Conservation (phyloP, 2,888 invertebrate species). For the Odontocerum albicorne region DNA sequence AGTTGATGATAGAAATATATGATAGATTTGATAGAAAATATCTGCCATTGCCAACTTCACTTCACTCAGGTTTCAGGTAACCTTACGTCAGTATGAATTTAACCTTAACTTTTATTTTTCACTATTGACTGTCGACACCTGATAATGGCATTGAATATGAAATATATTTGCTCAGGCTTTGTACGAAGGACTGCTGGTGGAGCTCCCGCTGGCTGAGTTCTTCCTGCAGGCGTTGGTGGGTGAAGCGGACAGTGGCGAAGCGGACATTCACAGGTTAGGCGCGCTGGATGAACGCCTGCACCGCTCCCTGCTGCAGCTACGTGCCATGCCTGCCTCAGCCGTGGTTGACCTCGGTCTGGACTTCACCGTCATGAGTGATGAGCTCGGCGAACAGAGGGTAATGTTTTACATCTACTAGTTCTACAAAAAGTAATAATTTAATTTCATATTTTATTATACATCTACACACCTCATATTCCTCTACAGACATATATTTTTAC, state of each 20-base stretch:
- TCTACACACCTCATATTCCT: too few species aligned
- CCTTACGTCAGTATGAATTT: too few species aligned
- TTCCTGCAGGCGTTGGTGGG: slow-evolving; percentile 66
- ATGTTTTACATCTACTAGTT: too few species aligned
- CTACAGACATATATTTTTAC: too few species aligned
- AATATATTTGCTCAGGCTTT: slow-evolving; percentile 65
- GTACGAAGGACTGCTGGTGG: slow-evolving; percentile 93
- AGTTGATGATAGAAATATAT: too few species aligned
- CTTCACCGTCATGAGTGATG: slow-evolving; percentile 89
- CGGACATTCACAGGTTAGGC: slow-evolving; percentile 90
- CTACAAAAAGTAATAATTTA: too few species aligned
- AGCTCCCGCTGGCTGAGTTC: slow-evolving; percentile 94
- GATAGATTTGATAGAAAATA: not conserved
- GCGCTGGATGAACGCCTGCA: slow-evolving; percentile 92
- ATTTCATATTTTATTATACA: too few species aligned
- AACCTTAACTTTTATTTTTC: too few species aligned
- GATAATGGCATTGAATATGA: not conserved
- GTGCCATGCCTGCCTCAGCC: slow-evolving; percentile 79
- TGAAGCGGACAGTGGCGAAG: slow-evolving; percentile 56
- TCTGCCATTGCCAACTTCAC: too few species aligned
- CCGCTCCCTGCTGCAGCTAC: slow-evolving; percentile 84
- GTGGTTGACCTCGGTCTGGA: slow-evolving; percentile 88
- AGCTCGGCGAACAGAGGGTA: slow-evolving; percentile 85
- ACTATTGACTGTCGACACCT: not conserved
- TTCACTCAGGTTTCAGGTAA: too few species aligned